Percentiles rank a stretch among this genome's conserved stretches.
These are phyloP conservation scores for Pipa parva DNA, from an alignment of 2,113 vertebrate species.

Conservation along the genomic window DNA sequence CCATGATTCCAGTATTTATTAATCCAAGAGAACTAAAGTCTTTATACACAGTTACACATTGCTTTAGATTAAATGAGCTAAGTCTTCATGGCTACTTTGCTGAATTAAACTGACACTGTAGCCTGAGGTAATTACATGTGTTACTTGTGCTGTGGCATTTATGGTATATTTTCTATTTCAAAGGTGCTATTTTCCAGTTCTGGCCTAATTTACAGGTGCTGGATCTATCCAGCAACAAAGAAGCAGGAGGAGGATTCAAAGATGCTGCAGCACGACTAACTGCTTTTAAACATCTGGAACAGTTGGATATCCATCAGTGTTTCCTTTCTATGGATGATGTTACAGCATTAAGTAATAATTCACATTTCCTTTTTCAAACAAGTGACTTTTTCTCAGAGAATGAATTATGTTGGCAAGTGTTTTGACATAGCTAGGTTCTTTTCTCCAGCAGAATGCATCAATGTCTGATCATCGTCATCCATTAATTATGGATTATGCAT, in stretches of 20 bases:
- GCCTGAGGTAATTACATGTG: too few species aligned
- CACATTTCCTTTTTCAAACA: too few species aligned
- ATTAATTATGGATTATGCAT: too few species aligned
- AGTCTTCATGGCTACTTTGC: constrained; percentile 13
- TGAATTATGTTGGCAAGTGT: too few species aligned
- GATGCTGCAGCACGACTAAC: constrained; percentile 56
- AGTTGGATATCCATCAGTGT: constrained; percentile 77
- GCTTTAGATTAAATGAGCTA: constrained; percentile 1
- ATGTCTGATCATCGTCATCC: too few species aligned
- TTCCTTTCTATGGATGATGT: constrained; percentile 65
- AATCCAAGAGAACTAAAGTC: too few species aligned
- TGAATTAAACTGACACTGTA: background rate
- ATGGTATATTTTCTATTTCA: constrained; percentile 40
- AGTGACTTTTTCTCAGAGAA: too few species aligned
- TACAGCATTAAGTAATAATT: constrained; percentile 64
- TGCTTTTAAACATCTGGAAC: constrained; percentile 63
- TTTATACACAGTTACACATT: too few species aligned
- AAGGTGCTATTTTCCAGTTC: constrained; percentile 65
- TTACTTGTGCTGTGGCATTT: too few species aligned
- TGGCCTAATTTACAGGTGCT: constrained; percentile 64
- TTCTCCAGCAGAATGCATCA: too few species aligned
- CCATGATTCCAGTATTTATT: too few species aligned
- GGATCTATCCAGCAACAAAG: constrained; percentile 78
- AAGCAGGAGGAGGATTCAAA: constrained; percentile 65
- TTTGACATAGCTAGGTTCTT: too few species aligned